Base-by-base conservation (phyloP, 2,888 invertebrate species). In the Pandemis corylana region DNA sequence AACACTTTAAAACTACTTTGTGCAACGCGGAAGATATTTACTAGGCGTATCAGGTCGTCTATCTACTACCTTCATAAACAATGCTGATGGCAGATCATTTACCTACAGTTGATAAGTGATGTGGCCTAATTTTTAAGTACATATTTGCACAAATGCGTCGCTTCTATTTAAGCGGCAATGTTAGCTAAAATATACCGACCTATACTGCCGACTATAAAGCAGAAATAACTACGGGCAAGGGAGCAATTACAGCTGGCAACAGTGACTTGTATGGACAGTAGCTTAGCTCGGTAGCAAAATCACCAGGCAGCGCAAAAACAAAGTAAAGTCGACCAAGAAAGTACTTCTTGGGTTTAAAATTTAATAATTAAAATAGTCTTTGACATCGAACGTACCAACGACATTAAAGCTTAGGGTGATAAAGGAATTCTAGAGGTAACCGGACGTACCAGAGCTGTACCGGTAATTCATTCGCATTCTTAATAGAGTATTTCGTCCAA, bases 391-490 rank as follows among this genome's bases (percentile, higher is more conserved):
- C 28, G 2, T 36, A 36, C 28, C 2, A 36, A 36, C 28, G 28
- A 36, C 28, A 36, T 36, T 36, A 36, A 36, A 36, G 3, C 28
- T 36, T 36, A 36, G 28, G 28, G 28, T 36, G 28, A 36, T 36
- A 36, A 36, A 36, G 28, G 28, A 2, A 36, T 36, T 36, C 28
- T 36, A 2, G 28, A 46, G 7, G 2, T 36, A 72, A 6, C 9
- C 56, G 36, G 15, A 9, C 72, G 61, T 67, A 59, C 46, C 56
- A 10, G 20, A 5, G 4, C 62, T 10, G 36, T 56, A 20, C 15
- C 51, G 15, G 46, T 68, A 72, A 73, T 73, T 9, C 53, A 68
- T 56, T 73, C 20, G 56, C 46, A 36, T 46, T 68, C 36, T 13
- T 61, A 59, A 65, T 10, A 46, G 15, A 46, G 6, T 42, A 15